A percentile compares a stretch with the other conserved stretches of the same genome.
These are phyloP conservation scores for Masnerella sp. DNA, from an alignment of 2,888 invertebrate genomes.

Conservation along the genomic window DNA sequence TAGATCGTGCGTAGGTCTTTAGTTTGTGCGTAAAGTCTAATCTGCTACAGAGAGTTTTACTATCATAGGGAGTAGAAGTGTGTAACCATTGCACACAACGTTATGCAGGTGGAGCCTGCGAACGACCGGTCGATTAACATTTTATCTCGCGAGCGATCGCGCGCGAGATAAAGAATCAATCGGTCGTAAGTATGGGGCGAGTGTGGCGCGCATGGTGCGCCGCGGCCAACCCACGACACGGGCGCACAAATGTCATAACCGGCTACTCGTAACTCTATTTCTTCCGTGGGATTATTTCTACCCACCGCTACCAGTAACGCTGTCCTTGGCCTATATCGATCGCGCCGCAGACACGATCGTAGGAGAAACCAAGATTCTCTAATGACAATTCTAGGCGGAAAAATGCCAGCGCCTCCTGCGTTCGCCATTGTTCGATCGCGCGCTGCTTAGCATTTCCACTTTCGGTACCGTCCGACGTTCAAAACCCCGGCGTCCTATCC, in stretches of 20 bases:
- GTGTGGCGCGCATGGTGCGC: conserved; percentile 26
- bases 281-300: conserved; percentile 65
- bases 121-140: conserved; percentile 61
- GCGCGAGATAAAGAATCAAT: conserved; percentile 63
- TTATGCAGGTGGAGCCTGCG: conserved; percentile 23
- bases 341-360: conserved; percentile 54
- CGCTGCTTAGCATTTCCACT: conserved; percentile 54
- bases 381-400: conserved; percentile 56
- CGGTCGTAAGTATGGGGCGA: conserved; percentile 54
- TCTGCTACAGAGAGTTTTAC: too few relatives aligned
- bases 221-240: conserved; percentile 51
- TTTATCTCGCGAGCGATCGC: conserved; percentile 59
- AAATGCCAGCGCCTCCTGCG: conserved; percentile 49
- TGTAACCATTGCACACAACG: conserved; percentile 26
- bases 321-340: conserved; percentile 67
- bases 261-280: conserved; percentile 62
- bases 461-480: conserved; percentile 39
- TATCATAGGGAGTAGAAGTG: conserved; percentile 2
- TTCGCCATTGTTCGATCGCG: conserved; percentile 47
- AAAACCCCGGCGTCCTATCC: conserved; percentile 30
- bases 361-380: conserved; percentile 59
- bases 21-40: conserved; percentile 29
- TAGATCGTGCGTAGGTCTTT: conserved; percentile 44
- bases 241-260: conserved; percentile 63
- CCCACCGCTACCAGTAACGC: conserved; percentile 65